A percentile compares a stretch with the other conserved stretches of the same genome.
These are phyloP conservation scores for Hecatera dysodea DNA, from an alignment of 2,888 invertebrate genomes.

Conservation along the genomic window DNA sequence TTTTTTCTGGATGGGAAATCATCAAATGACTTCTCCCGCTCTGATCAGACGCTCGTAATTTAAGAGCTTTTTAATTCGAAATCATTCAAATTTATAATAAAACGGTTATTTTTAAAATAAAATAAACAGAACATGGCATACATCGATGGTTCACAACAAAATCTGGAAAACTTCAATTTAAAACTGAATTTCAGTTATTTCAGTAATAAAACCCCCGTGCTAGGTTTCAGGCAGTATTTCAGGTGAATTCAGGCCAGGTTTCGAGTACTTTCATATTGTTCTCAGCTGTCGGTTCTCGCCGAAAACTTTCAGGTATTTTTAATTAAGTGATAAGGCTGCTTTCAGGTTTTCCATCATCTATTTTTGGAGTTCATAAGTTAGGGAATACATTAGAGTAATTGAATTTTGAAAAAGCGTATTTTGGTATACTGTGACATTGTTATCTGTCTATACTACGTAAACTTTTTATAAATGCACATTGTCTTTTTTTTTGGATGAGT, in stretches of 20 bases:
- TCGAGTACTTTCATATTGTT: constrained; percentile 43
- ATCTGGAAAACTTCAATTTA: background rate
- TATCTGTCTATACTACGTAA: too few relatives aligned
- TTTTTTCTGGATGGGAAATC: too few relatives aligned
- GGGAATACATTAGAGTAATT: background rate
- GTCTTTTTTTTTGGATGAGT: too few relatives aligned
- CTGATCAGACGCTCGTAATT: background rate
- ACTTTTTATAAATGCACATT: too few relatives aligned
- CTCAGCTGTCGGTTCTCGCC: constrained; percentile 16
- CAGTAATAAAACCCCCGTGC: background rate
- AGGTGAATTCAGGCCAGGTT: background rate
- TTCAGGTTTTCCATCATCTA: background rate
- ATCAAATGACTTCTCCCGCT: too few relatives aligned
- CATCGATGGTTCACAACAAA: background rate
- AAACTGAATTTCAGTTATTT: constrained; percentile 15
- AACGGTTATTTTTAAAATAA: background rate
- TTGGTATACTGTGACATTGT: too few relatives aligned
- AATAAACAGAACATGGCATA: too few relatives aligned
- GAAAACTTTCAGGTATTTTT: constrained; percentile 51
- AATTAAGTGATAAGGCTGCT: constrained; percentile 39
- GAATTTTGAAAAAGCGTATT: background rate
- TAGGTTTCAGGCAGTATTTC: constrained; percentile 13
- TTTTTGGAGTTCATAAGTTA: background rate
- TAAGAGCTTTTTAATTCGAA: background rate
- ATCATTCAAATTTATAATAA: background rate